Evolutionary conservation across 1,140 invertebrate genomes (phyloP), one percentile per base, ranked within the genome.

Genomic region (Saxidomus purpurata): DNA sequence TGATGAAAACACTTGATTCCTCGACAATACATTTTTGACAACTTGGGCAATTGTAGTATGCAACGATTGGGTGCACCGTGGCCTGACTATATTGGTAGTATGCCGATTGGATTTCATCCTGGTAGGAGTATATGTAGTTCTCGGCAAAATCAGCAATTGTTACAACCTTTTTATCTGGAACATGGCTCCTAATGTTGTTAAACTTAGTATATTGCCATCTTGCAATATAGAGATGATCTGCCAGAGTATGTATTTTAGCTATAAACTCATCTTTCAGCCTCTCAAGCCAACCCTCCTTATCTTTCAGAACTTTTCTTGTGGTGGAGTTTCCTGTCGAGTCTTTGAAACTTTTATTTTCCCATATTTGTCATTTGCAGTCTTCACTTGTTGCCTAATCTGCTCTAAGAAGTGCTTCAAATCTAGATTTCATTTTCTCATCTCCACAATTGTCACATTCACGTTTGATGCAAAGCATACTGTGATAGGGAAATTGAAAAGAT

Each of bases 111-210:
- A 77, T 69, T 28, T 80, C 81, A 71, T 83, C 77, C 59, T 91
- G 79, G 49, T 79, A 71, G 11, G 28, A 49, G 52, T 71, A 89
- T 1, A 40, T 25, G 67, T 15, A 85, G 55, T 89, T 89, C 55
- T 89, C 88, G 47, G 87, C 87, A 83, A 83, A 89, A 47, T 84
- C 87, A n/a, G 40, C 43, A 49, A 77, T 40, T 19, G 63, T 19
- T 49, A 82, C 59, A 28, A 89, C 25, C 47, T 36, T 69, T 19
- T 47, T 36, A 34, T 40, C 25, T 83, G 79, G 67, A 31, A 71
- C n/a, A 38, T 89, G 28, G 43, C 36, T 83, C 28, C 28, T 52
- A 0, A 89, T 4, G 13, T 11, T 31, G 25, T 28, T 17, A 47
- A 55, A 89, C 25, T 52, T 9, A 28, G n/a, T 38, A 11, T 55